Conservation (phyloP, 2,113 vertebrate genomes). For the Thamnophis sirtalis region DNA sequence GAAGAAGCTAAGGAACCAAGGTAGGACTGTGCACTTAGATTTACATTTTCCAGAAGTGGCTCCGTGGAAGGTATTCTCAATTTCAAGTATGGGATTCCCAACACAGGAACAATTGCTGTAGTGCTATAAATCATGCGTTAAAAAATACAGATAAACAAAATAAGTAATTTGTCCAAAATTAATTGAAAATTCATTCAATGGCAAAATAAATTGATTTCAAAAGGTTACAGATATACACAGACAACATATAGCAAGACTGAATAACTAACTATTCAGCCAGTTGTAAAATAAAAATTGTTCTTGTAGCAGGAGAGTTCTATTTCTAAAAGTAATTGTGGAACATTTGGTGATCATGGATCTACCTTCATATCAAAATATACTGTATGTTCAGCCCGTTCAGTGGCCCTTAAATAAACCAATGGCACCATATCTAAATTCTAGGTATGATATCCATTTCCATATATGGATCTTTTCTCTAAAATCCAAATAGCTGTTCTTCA, state of each 20-base stretch:
- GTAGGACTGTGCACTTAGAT: slow-evolving; percentile 57
- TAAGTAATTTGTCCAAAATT: not conserved
- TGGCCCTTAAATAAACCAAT: not conserved
- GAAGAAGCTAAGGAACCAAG: slow-evolving; percentile 66
- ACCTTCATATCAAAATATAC: not conserved
- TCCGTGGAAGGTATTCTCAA: slow-evolving; percentile 38
- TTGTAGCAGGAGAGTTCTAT: not conserved
- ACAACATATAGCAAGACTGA: not conserved
- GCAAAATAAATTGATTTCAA: not conserved
- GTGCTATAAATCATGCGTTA: slow-evolving; percentile 16
- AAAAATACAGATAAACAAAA: slow-evolving; percentile 52
- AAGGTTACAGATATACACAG: not conserved
- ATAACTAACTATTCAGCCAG: not conserved
- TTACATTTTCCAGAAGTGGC: slow-evolving; percentile 65
- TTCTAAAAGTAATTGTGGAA: not conserved
- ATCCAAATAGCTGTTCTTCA: not conserved
- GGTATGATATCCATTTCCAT: not conserved
- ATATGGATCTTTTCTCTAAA: not conserved
- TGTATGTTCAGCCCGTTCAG: not conserved
- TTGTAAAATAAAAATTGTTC: not conserved
- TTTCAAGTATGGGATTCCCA: slow-evolving; percentile 25
- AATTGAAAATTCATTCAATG: not conserved
- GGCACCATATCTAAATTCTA: not conserved
- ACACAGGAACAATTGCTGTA: slow-evolving; percentile 72
- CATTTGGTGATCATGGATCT: not conserved